phyloP scores from a whole-genome alignment of 2,888 invertebrate species.

The Andrena flavipes region DNA sequence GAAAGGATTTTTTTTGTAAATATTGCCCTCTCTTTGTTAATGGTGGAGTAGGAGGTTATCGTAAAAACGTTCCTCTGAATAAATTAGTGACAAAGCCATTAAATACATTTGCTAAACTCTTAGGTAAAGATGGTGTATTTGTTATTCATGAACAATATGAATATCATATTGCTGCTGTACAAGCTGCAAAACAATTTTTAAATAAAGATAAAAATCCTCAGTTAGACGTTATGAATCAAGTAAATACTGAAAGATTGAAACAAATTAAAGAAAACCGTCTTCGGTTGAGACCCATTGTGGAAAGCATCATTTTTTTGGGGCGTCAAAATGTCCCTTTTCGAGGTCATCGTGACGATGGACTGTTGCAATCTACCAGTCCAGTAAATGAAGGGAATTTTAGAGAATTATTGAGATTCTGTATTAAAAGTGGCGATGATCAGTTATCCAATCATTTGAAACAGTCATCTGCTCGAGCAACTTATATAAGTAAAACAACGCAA shows the following conservation, averaged over 20 bases:
- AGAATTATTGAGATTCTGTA: too few species aligned
- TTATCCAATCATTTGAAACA: too few species aligned
- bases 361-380: not conserved
- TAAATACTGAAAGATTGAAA: not conserved
- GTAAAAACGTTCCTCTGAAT: too few species aligned
- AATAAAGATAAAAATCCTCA: not conserved
- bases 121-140: not conserved
- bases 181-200: slow-evolving; percentile 6
- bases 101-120: too few species aligned
- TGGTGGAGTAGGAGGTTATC: too few species aligned
- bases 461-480: too few species aligned
- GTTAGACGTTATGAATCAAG: not conserved
- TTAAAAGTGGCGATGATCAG: too few species aligned
- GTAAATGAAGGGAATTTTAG: not conserved
- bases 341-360: not conserved
- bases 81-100: too few species aligned
- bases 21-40: too few species aligned
- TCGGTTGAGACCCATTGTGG: not conserved
- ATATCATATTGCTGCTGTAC: not conserved
- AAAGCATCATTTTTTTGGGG: not conserved
- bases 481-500: too few species aligned
- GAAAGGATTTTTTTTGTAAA: too few species aligned
- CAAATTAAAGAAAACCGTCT: not conserved
- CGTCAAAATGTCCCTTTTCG: not conserved
- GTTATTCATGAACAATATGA: not conserved